Conservation (phyloP, 2,797 vertebrate species). For the Scleropages formosus region DNA sequence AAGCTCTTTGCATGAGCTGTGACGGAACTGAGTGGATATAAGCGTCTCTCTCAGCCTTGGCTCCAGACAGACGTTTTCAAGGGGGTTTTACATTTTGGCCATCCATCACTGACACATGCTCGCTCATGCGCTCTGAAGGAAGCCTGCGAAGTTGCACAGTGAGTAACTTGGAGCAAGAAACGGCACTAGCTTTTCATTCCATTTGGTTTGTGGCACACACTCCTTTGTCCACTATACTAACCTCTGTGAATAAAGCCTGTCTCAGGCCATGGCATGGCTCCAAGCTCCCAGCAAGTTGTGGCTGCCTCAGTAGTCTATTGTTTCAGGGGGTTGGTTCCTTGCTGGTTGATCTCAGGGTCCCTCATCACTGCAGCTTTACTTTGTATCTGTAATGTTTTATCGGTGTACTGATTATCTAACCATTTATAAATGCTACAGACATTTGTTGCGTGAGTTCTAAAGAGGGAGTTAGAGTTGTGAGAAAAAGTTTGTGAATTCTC, state of each 20-base stretch:
- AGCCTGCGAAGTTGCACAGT: conserved; percentile 51
- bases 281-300: conserved; percentile 73
- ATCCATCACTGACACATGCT: conserved; percentile 41
- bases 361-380: conserved; percentile 75
- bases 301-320: conserved; percentile 83
- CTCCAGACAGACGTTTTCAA: conserved; percentile 6
- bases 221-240: conserved; percentile 74
- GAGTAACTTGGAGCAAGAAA: conserved; percentile 79
- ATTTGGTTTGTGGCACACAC: conserved; percentile 72
- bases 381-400: no score
- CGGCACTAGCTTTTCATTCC: conserved; percentile 80
- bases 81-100: conserved; percentile 17
- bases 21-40: no score
- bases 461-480: no score
- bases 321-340: conserved; percentile 80
- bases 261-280: conserved; percentile 50
- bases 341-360: conserved; percentile 77
- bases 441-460: no score
- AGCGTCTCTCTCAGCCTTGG: no score
- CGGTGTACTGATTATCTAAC: no score
- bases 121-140: conserved; percentile 21
- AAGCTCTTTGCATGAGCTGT: no score
- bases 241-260: conserved; percentile 77
- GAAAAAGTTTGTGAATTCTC: no score
- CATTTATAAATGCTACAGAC: no score